Conservation (phyloP, 2,888 invertebrate genomes). For the Brachylomia viminalis region DNA sequence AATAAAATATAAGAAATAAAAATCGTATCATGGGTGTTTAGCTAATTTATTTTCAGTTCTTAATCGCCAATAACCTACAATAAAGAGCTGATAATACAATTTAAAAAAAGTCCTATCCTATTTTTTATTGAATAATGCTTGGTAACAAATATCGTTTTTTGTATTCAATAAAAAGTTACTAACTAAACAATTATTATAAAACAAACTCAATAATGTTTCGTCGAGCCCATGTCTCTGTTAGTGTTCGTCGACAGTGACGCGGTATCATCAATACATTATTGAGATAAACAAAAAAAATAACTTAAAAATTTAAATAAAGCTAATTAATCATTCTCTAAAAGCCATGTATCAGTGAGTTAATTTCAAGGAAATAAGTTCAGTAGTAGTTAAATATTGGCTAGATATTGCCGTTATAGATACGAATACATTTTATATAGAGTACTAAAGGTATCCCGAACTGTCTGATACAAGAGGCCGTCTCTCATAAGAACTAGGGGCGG, state of each 20-base stretch:
- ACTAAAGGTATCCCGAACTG: slow-evolving; percentile 72
- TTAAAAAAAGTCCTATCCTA: slow-evolving; percentile 89
- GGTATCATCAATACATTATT: slow-evolving; percentile 75
- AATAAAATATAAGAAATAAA: no score
- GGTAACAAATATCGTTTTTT: slow-evolving; percentile 90
- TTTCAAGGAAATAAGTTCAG: slow-evolving; percentile 73
- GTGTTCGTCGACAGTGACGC: slow-evolving; percentile 62
- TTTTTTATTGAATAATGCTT: slow-evolving; percentile 90
- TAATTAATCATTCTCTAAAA: slow-evolving; percentile 85
- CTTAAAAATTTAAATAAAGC: slow-evolving; percentile 88
- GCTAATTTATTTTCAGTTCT: slow-evolving; percentile 91
- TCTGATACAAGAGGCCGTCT: slow-evolving; percentile 81
- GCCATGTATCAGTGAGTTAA: slow-evolving; percentile 83
- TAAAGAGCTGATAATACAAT: slow-evolving; percentile 91
- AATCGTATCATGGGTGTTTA: slow-evolving; percentile 82
- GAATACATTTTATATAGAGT: slow-evolving; percentile 70
- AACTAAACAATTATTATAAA: slow-evolving; percentile 87
- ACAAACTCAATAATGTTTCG: slow-evolving; percentile 84
- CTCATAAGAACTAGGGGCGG: slow-evolving; percentile 64
- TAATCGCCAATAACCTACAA: slow-evolving; percentile 90
- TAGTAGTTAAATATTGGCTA: slow-evolving; percentile 69
- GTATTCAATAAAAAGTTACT: slow-evolving; percentile 88
- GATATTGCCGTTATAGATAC: slow-evolving; percentile 71
- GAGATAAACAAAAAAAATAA: slow-evolving; percentile 81
- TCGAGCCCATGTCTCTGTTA: slow-evolving; percentile 69